Evolutionary conservation across 2,113 vertebrate species (phyloP).

Genomic region (Crotalus helleri): DNA sequence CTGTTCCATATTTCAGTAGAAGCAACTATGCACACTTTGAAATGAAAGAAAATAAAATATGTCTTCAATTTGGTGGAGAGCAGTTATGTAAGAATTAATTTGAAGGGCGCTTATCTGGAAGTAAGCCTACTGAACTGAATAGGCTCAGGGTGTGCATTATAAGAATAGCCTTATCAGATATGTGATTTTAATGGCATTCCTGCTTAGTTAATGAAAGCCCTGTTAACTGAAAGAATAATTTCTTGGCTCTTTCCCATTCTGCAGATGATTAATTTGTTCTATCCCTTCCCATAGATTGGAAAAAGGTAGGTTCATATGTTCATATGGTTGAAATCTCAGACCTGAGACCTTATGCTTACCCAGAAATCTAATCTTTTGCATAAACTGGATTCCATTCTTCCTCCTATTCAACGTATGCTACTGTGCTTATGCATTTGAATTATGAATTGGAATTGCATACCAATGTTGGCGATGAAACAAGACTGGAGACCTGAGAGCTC

Average conservation of each 20-base stretch:
- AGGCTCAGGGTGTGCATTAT: neutral
- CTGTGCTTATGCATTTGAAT: neutral
- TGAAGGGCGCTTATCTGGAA: neutral
- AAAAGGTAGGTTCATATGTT: neutral
- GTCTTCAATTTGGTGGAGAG: neutral
- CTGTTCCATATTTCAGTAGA: conserved; percentile 7
- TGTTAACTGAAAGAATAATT: neutral
- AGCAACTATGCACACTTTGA: neutral
- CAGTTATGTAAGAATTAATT: neutral
- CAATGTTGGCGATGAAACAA: neutral
- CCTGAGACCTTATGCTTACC: neutral
- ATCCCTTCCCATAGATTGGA: neutral
- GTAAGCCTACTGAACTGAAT: neutral
- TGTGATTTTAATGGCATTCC: neutral
- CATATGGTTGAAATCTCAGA: neutral
- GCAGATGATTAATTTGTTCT: neutral
- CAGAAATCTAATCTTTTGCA: neutral
- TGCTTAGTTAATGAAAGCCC: neutral
- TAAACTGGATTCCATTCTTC: neutral
- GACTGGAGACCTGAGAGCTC: neutral
- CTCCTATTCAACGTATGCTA: neutral
- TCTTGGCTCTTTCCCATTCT: neutral
- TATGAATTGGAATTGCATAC: neutral
- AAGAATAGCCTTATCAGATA: neutral
- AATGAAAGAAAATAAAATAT: conserved; percentile 8